phyloP scores from a whole-genome alignment of 2,797 vertebrate species.

The Myotis planiceps region DNA sequence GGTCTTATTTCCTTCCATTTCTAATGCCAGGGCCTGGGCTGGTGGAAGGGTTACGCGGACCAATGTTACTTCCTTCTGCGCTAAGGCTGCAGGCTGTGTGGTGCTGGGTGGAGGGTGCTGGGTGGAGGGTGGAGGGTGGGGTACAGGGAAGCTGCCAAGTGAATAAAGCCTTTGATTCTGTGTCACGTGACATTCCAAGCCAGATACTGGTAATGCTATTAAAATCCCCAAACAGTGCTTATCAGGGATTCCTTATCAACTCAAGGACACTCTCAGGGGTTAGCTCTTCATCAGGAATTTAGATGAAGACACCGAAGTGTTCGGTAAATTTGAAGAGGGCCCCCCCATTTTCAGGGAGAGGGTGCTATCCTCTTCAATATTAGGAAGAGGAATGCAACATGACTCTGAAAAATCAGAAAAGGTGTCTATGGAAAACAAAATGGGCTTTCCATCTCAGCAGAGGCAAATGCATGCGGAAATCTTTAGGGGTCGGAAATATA shows the following conservation, averaged over 20 bases:
- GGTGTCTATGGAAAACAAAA: background rate
- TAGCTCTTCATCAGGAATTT: conserved; percentile 19
- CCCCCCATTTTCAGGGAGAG: background rate
- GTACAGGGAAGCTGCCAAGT: background rate
- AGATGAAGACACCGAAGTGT: background rate
- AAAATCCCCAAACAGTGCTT: background rate
- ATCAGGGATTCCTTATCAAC: background rate
- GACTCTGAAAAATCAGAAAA: conserved; percentile 16
- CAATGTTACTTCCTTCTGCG: conserved; percentile 68
- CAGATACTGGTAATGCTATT: background rate
- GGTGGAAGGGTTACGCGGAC: conserved; percentile 42
- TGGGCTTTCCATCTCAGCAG: background rate
- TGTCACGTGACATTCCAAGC: background rate
- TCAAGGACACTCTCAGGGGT: background rate
- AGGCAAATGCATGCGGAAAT: background rate
- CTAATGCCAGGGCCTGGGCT: conserved; percentile 53
- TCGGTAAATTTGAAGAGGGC: background rate
- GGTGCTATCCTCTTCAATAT: background rate
- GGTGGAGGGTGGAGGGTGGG: background rate
- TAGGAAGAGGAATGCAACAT: background rate
- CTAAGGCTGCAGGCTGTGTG: background rate
- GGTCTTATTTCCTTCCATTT: conserved; percentile 59
- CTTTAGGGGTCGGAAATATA: background rate
- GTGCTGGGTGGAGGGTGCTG: background rate
- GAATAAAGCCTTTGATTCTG: background rate